Evolutionary conservation across 2,797 vertebrate genomes (phyloP).

Genomic region (Sebastes diploproa): DNA sequence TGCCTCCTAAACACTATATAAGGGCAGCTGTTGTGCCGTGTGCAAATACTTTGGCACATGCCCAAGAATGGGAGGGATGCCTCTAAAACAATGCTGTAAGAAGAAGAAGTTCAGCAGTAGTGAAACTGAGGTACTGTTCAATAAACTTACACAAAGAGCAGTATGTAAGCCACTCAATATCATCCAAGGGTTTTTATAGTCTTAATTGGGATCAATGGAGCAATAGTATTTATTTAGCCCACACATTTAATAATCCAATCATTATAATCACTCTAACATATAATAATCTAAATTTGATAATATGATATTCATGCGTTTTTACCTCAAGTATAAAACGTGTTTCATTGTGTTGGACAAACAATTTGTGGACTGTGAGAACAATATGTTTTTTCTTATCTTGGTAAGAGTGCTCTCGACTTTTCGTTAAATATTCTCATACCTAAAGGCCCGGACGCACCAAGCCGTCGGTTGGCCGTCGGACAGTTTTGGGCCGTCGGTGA

Average conservation of each 20-base stretch:
- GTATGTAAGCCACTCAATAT: background rate
- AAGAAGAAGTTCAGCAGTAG: background rate
- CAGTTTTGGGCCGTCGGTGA: too few species aligned
- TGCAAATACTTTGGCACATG: background rate
- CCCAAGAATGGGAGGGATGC: background rate
- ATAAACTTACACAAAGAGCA: background rate
- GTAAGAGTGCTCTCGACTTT: background rate
- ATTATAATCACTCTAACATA: too few species aligned
- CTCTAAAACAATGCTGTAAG: background rate
- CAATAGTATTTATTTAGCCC: too few species aligned
- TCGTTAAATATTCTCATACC: background rate
- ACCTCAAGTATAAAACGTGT: background rate
- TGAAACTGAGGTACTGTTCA: background rate
- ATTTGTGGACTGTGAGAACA: background rate
- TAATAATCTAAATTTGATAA: background rate
- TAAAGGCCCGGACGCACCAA: too few species aligned
- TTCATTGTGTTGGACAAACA: background rate
- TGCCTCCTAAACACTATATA: background rate
- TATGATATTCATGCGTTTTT: background rate
- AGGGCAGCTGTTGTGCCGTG: background rate
- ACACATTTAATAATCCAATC: too few species aligned
- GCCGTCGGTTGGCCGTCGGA: too few species aligned
- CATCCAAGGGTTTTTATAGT: background rate
- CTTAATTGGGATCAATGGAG: too few species aligned
- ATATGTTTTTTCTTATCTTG: background rate